phyloP scores from a whole-genome alignment of 2,888 invertebrate genomes.

The Cataglyphis rosenhaueri region DNA sequence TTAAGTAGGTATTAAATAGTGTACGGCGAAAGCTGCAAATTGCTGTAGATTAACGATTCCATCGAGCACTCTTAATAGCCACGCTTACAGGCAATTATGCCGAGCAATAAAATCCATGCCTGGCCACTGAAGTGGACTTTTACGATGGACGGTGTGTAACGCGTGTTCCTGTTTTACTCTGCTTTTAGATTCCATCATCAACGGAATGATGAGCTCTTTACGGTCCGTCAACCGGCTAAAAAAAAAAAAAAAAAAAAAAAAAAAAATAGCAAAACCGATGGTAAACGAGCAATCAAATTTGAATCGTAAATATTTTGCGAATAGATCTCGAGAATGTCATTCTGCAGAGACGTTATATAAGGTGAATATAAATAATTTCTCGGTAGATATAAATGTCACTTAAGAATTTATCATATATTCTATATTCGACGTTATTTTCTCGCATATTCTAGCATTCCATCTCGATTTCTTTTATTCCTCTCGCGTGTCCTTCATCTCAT shows the following conservation, averaged over 20 bases:
- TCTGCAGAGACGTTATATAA: not conserved
- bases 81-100: slow-evolving; percentile 75
- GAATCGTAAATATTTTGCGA: slow-evolving; percentile 21
- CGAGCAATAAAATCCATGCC: slow-evolving; percentile 69
- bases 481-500: slow-evolving; percentile 24
- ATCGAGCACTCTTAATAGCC: slow-evolving; percentile 68
- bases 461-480: slow-evolving; percentile 22
- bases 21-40: slow-evolving; percentile 57
- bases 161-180: not conserved
- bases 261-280: slow-evolving; percentile 18
- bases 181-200: slow-evolving; percentile 18
- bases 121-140: slow-evolving; percentile 57
- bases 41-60: slow-evolving; percentile 75
- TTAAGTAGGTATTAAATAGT: slow-evolving; percentile 69
- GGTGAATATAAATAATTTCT: not conserved
- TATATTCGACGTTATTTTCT: not conserved
- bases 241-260: slow-evolving; percentile 7
- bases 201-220: slow-evolving; percentile 18
- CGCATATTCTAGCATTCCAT: not conserved
- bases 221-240: not conserved
- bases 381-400: not conserved
- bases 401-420: slow-evolving; percentile 6
- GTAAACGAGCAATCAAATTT: not conserved
- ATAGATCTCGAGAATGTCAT: not conserved
- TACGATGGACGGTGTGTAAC: slow-evolving; percentile 50